Evolutionary conservation across 2,113 vertebrate species (phyloP), one percentile per base, ranked within the genome.

Genomic region (Vulpes vulpes): DNA sequence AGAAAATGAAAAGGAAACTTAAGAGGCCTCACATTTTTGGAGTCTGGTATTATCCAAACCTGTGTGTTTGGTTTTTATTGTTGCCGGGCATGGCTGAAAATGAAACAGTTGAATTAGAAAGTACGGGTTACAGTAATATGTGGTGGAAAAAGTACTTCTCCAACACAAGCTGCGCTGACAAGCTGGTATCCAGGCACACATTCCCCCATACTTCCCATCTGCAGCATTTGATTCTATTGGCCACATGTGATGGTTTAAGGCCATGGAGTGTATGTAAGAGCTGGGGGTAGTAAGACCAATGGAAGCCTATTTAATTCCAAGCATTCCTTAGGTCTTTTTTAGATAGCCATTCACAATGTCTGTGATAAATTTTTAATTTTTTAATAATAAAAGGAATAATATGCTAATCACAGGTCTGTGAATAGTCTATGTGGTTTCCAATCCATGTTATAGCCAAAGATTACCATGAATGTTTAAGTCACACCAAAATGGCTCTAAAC

Each of bases 61-160:
- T n/a, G 16, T 59, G 30, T 67, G 76, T 91, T 91, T 97, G 57
- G 19, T 95, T 94, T 93, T 93, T 80, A 80, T 23, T 23, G 12
- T 90, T 94, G 35, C 43, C 25, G 81, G 38, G 69, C 76, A 86
- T 60, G 81, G 64, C 59, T 3, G 19, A 93, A 97, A 98, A 91
- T n/a, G 65, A 97, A 90, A 95, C 53, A 82, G 60, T 1, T 95
- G 92, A 92, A 92, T 81, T 81, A 91, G 81, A 90, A 96, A 91
- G 73, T 76, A 85, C 35, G 59, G 65, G 78, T 79, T 93, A 94
- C 20, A 71, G 32, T 91, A 91, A 91, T 60, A 59, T 81, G 1
- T 27, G 57, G 69, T 32, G 4, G 62, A 80, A 94, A 95, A 84
- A 55, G 62, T 84, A 92, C 84, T 92, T 88, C 64, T 25, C 57